Conservation (phyloP, 2,113 vertebrate species). For the Otolemur garnettii region DNA sequence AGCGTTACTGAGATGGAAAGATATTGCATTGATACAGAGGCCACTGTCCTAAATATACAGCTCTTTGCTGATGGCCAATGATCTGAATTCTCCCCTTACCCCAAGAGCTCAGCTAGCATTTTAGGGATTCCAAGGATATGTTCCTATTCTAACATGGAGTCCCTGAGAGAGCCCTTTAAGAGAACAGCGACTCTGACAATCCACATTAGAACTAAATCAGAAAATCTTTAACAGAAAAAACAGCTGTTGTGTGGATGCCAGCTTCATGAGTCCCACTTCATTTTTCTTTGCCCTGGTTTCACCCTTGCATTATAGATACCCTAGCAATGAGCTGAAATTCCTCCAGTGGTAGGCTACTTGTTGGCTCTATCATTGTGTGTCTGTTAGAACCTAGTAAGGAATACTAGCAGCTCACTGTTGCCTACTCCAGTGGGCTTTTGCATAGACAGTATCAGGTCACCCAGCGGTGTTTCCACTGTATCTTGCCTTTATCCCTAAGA, state of each 20-base stretch:
- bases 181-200: background rate
- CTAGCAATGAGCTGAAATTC: background rate
- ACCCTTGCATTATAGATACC: background rate
- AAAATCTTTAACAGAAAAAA: conserved; percentile 40
- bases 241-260: background rate
- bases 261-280: background rate
- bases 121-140: background rate
- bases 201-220: background rate
- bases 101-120: background rate
- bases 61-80: background rate
- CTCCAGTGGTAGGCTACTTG: background rate
- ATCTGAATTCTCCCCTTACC: background rate
- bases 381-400: background rate
- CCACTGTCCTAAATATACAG: background rate
- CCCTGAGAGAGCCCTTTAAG: background rate
- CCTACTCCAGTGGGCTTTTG: background rate
- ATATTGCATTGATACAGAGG: background rate
- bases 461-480: background rate
- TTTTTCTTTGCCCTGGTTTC: background rate
- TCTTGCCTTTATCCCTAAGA: background rate
- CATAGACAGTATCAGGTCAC: background rate
- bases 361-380: background rate
- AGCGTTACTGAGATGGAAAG: background rate
- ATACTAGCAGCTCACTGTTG: background rate
- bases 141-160: background rate